phyloP scores from a whole-genome alignment of 2,888 invertebrate genomes.

The Nomada flava region DNA sequence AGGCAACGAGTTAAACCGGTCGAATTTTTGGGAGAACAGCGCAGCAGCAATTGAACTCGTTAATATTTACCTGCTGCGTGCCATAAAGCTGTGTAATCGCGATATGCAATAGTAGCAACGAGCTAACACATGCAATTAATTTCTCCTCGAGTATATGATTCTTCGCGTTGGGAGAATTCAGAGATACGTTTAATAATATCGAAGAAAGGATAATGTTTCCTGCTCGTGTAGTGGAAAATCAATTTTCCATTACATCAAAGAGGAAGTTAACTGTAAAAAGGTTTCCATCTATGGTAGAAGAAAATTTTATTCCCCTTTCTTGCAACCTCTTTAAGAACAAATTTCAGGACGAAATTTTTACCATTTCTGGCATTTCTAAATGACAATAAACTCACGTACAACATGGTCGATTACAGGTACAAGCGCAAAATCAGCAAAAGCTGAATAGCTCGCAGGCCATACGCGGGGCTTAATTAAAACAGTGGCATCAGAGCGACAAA shows the following conservation, averaged over 20 bases:
- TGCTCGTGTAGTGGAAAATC: neutral
- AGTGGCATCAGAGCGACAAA: constrained; percentile 30
- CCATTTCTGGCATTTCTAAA: neutral
- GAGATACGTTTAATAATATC: too few relatives aligned
- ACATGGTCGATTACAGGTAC: neutral
- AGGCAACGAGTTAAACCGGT: constrained; percentile 69
- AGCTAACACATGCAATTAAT: neutral
- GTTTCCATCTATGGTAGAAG: too few relatives aligned
- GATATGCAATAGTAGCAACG: neutral
- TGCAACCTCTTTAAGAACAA: too few relatives aligned
- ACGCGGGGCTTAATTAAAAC: constrained; percentile 35
- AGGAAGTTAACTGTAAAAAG: neutral
- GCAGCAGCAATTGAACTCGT: constrained; percentile 32
- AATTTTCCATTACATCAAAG: neutral
- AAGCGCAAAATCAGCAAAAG: constrained; percentile 3
- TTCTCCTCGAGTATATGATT: neutral
- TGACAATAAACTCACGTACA: neutral
- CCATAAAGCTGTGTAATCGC: neutral
- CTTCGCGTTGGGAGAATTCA: too few relatives aligned
- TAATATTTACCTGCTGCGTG: constrained; percentile 20
- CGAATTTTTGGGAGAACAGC: constrained; percentile 69
- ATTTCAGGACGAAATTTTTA: too few relatives aligned
- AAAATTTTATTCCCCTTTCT: too few relatives aligned
- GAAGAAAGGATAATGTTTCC: too few relatives aligned
- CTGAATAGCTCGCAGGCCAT: neutral